A percentile compares a stretch with the other conserved stretches of the same genome.
Conservation (phyloP, 2,888 invertebrate species). For the Vesta saturnalis region DNA sequence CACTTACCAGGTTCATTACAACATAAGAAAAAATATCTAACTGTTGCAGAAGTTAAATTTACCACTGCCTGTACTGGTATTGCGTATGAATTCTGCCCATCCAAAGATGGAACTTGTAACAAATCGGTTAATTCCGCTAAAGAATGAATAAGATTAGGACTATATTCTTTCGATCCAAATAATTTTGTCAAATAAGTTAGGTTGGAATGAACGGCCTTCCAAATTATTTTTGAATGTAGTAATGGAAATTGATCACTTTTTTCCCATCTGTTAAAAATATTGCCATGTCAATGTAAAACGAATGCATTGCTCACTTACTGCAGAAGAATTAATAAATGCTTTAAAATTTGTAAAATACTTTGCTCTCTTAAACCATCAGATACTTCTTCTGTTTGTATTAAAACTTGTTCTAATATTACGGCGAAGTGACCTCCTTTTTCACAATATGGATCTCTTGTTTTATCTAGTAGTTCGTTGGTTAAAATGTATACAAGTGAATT, state of each 20-base stretch:
- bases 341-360: conserved; percentile 56
- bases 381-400: conserved; percentile 46
- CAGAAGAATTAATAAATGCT: conserved; percentile 54
- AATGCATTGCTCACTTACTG: conserved; percentile 19
- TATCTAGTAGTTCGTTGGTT: conserved; percentile 66
- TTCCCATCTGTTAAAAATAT: conserved; percentile 68
- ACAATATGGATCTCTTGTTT: conserved; percentile 55
- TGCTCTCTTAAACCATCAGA: conserved; percentile 45
- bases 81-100: conserved; percentile 57
- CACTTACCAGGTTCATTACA: conserved; percentile 71
- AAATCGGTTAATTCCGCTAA: conserved; percentile 72
- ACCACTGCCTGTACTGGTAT: conserved; percentile 73
- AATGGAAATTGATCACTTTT: conserved; percentile 62
- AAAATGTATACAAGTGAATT: conserved; percentile 71
- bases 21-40: conserved; percentile 81
- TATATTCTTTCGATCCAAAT: conserved; percentile 57
- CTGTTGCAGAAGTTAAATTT: conserved; percentile 75
- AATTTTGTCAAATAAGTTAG: conserved; percentile 62
- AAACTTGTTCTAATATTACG: conserved; percentile 57
- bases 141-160: conserved; percentile 62
- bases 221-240: conserved; percentile 61
- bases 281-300: not conserved
- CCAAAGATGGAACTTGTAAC: conserved; percentile 70
- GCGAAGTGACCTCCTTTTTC: conserved; percentile 63
- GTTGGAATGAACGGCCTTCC: conserved; percentile 63